Evolutionary conservation across 2,888 invertebrate species (phyloP), one percentile per base, ranked within the genome.

Genomic region (Ypsolopha sequella): DNA sequence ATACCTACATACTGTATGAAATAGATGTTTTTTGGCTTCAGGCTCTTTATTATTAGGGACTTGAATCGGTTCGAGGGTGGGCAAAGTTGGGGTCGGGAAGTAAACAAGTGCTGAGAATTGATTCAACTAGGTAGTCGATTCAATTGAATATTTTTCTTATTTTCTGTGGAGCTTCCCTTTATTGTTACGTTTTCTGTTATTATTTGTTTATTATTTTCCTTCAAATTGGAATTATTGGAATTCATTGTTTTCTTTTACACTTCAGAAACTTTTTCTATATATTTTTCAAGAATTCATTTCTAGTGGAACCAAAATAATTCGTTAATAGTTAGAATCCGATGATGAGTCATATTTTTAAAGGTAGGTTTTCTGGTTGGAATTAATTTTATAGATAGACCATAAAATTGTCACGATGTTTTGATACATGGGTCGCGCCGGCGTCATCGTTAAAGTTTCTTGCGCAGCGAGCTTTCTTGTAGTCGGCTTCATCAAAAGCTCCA

Each of bases 11-110:
- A 81, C 69, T 80, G 69, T 79, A 82, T 81, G 76, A 79, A 85
- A 77, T 82, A 68, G 73, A 80, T 80, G 81, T 84, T 85, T 47
- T 82, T 85, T 82, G 82, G 85, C 85, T 86, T 81, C 82, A 76
- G 85, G 85, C 85, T 73, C 78, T 84, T 80, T 84, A 80, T 82
- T 85, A 82, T 85, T 85, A 24, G 24, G 24, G 2, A 82, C 80
- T 84, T 78, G 75, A 77, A 71, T 70, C 76, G 75, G 73, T 65
- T 66, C 65, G 68, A 71, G 79, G 79, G 76, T 62, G 68, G 63
- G 61, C 46, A 59, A 58, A 60, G 64, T 64, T 70, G 72, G 84
- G 82, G 80, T 75, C 60, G 70, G 56, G 72, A 76, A 67, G 81
- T 74, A 80, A 80, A 84, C 81, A 84, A 82, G 73, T 78, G 73